These are phyloP conservation scores for Siphonodentalium dalli DNA, from an alignment of 2,888 invertebrate genomes.

Conservation along the genomic window DNA sequence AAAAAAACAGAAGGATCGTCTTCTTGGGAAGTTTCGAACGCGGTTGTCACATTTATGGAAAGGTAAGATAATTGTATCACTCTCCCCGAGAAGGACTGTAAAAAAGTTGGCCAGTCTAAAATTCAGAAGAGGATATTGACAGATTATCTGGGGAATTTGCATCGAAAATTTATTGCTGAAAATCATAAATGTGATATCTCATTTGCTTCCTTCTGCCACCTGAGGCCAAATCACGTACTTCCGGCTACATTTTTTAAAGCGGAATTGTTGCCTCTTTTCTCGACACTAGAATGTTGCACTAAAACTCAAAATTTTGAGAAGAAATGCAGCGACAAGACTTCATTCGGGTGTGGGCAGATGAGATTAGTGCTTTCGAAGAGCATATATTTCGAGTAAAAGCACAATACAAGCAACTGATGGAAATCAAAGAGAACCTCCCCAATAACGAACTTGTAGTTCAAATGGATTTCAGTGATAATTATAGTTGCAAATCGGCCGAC, in stretches of 20 bases:
- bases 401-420: conserved; percentile 11
- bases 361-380: conserved; percentile 14
- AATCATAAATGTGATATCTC: conserved; percentile 20
- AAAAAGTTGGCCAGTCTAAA: conserved; percentile 3
- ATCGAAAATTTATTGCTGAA: conserved; percentile 20
- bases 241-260: conserved; percentile 8
- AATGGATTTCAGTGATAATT: conserved; percentile 34
- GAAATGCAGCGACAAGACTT: conserved; percentile 12
- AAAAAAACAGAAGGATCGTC: background rate
- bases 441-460: conserved; percentile 23
- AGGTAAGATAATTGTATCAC: conserved; percentile 27
- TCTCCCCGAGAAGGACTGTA: conserved; percentile 26
- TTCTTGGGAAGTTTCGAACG: background rate
- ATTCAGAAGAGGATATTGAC: conserved; percentile 22
- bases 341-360: background rate
- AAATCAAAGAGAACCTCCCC: conserved; percentile 20
- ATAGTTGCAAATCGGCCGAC: conserved; percentile 19
- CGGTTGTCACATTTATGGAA: conserved; percentile 20
- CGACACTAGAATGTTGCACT: conserved; percentile 29
- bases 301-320: too few species aligned
- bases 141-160: conserved; percentile 19
- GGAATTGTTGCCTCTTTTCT: conserved; percentile 22
- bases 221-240: conserved; percentile 22
- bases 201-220: conserved; percentile 15
- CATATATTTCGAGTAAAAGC: conserved; percentile 10